Conservation (phyloP, 2,888 invertebrate genomes). For the Aphidius colemani region DNA sequence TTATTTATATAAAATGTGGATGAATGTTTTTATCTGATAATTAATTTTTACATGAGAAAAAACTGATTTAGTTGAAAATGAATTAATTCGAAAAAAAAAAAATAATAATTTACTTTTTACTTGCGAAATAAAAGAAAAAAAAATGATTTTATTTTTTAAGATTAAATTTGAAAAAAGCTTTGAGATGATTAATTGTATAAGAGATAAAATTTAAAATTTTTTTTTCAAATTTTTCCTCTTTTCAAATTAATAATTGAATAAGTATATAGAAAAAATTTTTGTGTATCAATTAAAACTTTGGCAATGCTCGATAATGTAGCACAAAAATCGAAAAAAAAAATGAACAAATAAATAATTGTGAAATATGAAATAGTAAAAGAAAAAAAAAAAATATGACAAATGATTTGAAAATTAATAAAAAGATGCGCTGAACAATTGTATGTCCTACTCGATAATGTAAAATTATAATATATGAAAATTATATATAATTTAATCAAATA, state of each 20-base stretch:
- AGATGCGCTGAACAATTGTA: conserved; percentile 26
- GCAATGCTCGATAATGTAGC: conserved; percentile 5
- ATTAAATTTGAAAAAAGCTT: no score
- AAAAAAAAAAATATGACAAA: conserved; percentile 1
- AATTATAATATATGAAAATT: conserved; percentile 41
- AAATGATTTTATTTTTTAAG: conserved; percentile 23
- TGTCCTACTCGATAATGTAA: conserved; percentile 45
- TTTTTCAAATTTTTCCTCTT: conserved; percentile 12
- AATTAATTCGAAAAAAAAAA: conserved; percentile 11
- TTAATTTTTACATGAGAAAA: conserved; percentile 8
- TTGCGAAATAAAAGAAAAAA: conserved; percentile 11
- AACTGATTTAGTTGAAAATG: background rate
- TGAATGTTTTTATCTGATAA: conserved; percentile 20
- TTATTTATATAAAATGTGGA: conserved; percentile 19
- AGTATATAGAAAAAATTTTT: conserved; percentile 11
- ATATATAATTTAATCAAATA: conserved; percentile 34
- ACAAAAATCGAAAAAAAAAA: conserved; percentile 6
- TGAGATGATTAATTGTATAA: background rate
- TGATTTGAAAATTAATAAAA: conserved; percentile 2
- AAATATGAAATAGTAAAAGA: conserved; percentile 26
- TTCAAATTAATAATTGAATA: conserved; percentile 9
- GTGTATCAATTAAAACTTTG: conserved; percentile 6
- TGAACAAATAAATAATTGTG: conserved; percentile 23
- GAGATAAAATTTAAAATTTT: conserved; percentile 17
- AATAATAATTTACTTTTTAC: conserved; percentile 33